phyloP scores from a whole-genome alignment of 2,113 vertebrate genomes.

The Naja naja region DNA sequence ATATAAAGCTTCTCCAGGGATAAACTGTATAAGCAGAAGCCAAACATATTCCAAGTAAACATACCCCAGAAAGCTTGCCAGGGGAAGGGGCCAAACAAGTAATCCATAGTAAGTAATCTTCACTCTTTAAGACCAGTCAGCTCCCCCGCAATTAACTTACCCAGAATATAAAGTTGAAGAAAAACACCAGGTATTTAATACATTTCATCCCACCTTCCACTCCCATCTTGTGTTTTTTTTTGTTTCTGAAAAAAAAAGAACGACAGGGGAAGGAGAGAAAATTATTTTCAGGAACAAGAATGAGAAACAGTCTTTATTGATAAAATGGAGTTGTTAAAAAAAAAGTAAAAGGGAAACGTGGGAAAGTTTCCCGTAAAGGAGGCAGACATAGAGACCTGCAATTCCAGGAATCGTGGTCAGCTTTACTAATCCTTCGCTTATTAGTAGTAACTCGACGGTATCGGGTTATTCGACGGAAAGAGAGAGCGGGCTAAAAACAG shows the following conservation, averaged over 20 bases:
- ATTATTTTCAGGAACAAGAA: too few species aligned
- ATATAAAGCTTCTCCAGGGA: neutral
- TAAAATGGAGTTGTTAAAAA: neutral
- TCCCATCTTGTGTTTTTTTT: slow-evolving; percentile 68
- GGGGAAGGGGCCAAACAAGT: neutral
- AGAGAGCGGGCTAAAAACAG: neutral
- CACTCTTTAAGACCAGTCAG: neutral
- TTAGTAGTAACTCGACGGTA: neutral
- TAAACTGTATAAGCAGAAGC: neutral
- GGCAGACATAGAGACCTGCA: neutral
- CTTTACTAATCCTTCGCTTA: neutral
- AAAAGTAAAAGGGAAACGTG: neutral
- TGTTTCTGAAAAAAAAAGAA: slow-evolving; percentile 5
- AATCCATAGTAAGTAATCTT: neutral
- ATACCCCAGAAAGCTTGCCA: neutral
- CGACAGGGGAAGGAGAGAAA: neutral
- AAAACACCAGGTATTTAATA: slow-evolving; percentile 80
- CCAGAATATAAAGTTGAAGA: slow-evolving; percentile 86
- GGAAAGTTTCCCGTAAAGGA: neutral
- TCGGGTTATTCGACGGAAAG: neutral
- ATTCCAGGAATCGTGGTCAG: neutral
- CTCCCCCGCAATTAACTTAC: slow-evolving; percentile 69
- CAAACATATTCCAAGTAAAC: neutral
- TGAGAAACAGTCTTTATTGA: neutral
- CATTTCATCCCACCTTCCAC: slow-evolving; percentile 83